Percentiles rank a stretch among this genome's conserved stretches.
Evolutionary conservation across 1,140 invertebrate genomes (phyloP).

Genomic region (Portunus trituberculatus): DNA sequence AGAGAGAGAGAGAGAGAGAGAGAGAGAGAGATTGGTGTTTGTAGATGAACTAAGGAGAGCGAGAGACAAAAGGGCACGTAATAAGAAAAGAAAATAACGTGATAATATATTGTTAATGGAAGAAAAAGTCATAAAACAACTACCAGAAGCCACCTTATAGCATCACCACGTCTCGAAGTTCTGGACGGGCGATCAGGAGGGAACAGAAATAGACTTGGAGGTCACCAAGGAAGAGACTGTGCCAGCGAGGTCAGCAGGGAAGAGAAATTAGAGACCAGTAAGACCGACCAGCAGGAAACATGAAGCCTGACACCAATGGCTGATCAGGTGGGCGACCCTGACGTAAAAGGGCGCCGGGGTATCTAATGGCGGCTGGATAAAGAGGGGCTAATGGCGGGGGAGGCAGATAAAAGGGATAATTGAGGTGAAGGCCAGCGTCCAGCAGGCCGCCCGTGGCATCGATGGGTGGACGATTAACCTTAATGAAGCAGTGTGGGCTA

Average conservation of each 20-base stretch:
- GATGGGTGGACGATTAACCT: conserved; percentile 9
- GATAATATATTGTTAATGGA: too few relatives aligned
- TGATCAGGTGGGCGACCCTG: neutral
- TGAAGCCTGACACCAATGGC: neutral
- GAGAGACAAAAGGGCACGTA: neutral
- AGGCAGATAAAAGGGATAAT: conserved; percentile 10
- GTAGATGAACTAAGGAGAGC: neutral
- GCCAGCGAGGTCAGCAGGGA: neutral
- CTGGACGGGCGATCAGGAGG: neutral
- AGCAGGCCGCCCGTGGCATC: neutral
- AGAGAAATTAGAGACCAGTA: neutral
- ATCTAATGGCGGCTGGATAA: conserved; percentile 11
- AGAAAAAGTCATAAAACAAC: too few relatives aligned
- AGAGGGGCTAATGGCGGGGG: neutral
- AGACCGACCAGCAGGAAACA: neutral
- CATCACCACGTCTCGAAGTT: neutral
- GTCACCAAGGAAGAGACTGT: neutral
- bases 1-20: neutral
- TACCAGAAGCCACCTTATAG: too few relatives aligned
- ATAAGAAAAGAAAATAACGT: neutral
- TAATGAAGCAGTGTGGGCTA: neutral
- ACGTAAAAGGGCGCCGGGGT: neutral
- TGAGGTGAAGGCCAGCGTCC: neutral
- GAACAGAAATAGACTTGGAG: neutral
- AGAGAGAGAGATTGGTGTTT: neutral